phyloP scores from a whole-genome alignment of 2,113 vertebrate genomes.

The Verasper variegatus region DNA sequence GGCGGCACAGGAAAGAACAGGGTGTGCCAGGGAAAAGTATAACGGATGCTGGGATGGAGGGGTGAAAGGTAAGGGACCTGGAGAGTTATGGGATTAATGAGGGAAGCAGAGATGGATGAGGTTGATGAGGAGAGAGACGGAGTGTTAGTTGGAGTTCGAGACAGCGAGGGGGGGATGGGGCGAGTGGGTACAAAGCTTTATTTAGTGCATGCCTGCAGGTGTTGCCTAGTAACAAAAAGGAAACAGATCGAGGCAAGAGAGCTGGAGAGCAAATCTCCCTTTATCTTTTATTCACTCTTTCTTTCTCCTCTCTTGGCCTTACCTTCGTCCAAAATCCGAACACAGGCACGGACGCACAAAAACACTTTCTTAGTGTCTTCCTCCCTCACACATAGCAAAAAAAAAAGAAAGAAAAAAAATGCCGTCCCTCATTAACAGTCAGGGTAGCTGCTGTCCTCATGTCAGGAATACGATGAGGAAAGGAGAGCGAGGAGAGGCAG shows the following conservation, averaged over 20 bases:
- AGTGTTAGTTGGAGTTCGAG: constrained; percentile 41
- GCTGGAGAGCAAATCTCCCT: constrained; percentile 65
- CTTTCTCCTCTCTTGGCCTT: constrained; percentile 49
- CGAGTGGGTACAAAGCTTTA: constrained; percentile 79
- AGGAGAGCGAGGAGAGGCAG: constrained; percentile 54
- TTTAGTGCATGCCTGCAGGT: constrained; percentile 87
- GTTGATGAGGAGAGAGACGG: constrained; percentile 42
- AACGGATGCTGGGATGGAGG: constrained; percentile 25
- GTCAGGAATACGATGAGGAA: constrained; percentile 59
- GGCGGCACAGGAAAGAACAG: neutral
- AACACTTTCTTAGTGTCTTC: constrained; percentile 27
- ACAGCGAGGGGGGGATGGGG: neutral
- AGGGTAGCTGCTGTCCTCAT: constrained; percentile 58
- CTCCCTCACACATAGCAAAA: neutral
- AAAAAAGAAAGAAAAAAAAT: constrained; percentile 11
- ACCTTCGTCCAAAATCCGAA: constrained; percentile 45
- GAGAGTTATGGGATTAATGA: constrained; percentile 45
- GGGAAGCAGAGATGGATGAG: constrained; percentile 58
- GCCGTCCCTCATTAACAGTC: constrained; percentile 76
- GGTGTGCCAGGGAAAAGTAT: constrained; percentile 15
- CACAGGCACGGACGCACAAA: constrained; percentile 29
- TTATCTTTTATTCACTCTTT: constrained; percentile 46
- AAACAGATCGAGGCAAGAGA: constrained; percentile 77
- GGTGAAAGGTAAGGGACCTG: constrained; percentile 18
- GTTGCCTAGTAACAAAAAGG: constrained; percentile 86